phyloP scores from a whole-genome alignment of 2,888 invertebrate genomes.

The Abscondita cerata region DNA sequence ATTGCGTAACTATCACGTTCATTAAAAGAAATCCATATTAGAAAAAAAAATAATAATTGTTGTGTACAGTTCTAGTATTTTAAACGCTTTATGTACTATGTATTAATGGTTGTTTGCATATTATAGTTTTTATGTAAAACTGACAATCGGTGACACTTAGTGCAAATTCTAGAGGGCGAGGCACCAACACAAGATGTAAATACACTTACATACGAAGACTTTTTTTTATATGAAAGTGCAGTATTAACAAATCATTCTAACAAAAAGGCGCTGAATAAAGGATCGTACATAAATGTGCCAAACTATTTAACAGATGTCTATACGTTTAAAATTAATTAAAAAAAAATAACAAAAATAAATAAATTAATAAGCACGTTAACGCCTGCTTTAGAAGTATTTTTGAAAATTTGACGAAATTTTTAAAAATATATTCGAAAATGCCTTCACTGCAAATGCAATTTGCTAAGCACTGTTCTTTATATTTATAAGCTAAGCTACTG shows the following conservation, averaged over 20 bases:
- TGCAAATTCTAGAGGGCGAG: conserved; percentile 57
- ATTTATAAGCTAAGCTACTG: conserved; percentile 24
- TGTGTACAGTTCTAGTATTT: conserved; percentile 56
- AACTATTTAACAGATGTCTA: conserved; percentile 14
- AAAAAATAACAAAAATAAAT: conserved; percentile 2
- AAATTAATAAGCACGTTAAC: not conserved
- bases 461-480: conserved; percentile 53
- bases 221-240: conserved; percentile 41
- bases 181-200: conserved; percentile 44
- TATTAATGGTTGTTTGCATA: conserved; percentile 57
- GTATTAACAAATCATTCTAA: conserved; percentile 41
- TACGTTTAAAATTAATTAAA: conserved; percentile 15
- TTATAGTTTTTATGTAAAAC: conserved; percentile 50
- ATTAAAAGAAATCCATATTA: conserved; percentile 37
- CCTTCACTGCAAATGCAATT: conserved; percentile 54
- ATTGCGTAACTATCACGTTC: conserved; percentile 50
- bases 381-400: not conserved
- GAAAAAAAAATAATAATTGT: conserved; percentile 48
- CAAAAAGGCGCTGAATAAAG: not conserved
- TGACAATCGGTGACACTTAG: conserved; percentile 56
- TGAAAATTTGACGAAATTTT: no score
- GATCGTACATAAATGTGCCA: conserved; percentile 12
- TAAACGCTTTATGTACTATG: conserved; percentile 45
- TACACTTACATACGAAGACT: conserved; percentile 25
- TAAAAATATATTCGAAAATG: conserved; percentile 39